Base-by-base conservation (phyloP, 2,888 invertebrate genomes). In the Falcaria lacertinaria region DNA sequence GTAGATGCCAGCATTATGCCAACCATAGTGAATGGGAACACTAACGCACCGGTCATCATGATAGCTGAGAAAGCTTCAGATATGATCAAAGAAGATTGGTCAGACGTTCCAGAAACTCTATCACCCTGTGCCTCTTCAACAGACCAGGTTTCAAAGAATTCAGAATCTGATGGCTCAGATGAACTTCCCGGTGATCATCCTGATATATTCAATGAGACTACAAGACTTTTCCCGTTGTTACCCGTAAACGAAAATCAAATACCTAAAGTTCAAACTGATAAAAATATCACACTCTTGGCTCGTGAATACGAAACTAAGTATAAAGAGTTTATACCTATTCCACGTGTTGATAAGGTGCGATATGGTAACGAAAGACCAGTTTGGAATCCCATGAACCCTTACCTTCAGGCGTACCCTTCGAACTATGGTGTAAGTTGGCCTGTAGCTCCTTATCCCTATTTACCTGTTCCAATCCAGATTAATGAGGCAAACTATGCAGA, bases 1-100 rank as follows among this genome's bases (percentile, higher is more conserved):
- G 91, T 96, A 2, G 97, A 97, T 70, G 95, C 93, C 0, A 96
- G 95, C 54, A 90, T 97, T 15, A 96, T 97, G 94, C 96, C 96
- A 0, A 91, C 81, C 1, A 94, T 96, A 42, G 89, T 92, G 0
- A 94, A 91, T 25, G 96, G 96, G 0, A 96, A 96, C 65, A 96
- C 95, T 0, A 96, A 96, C 62, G 95, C 95, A 0, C 95, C 96
- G 0, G 91, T 91, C 1, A 92, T 96, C 35, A 96, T 96, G 96
- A 93, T 96, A 34, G 96, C 93, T 0, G 96, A 96, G 67, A 95
- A 94, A 63, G 95, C 93, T 1, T 90, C 95, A 0, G 95, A 96
- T 62, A 92, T 96, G 91, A 95, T 96, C 54, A 95, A 95, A 68
- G 90, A 93, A 68, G 93, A 94, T 53, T 94, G 94, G 92, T 48